Conservation (phyloP, 2,888 invertebrate species). For the Argyresthia albistria region DNA sequence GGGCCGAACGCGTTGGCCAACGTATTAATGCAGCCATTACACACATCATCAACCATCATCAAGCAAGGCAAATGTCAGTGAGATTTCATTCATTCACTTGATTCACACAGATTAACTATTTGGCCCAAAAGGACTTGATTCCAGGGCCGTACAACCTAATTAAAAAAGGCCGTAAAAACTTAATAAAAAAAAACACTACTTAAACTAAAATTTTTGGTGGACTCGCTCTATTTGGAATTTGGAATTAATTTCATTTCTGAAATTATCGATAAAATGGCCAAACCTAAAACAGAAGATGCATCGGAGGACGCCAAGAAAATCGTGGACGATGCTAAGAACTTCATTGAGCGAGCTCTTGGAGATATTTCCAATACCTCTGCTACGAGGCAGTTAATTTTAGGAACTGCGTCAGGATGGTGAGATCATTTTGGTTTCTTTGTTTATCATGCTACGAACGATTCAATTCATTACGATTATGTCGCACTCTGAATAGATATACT, state of each 20-base stretch:
- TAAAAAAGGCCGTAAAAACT: too few relatives aligned
- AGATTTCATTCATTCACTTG: too few relatives aligned
- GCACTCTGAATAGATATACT: too few relatives aligned
- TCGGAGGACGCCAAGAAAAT: slow-evolving; percentile 73
- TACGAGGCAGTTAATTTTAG: slow-evolving; percentile 88
- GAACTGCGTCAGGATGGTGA: slow-evolving; percentile 91
- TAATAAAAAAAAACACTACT: too few relatives aligned
- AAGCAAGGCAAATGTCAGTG: too few relatives aligned
- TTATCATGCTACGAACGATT: neutral
- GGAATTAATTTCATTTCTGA: neutral
- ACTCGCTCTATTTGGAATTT: neutral
- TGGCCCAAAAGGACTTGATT: too few relatives aligned
- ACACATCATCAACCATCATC: too few relatives aligned
- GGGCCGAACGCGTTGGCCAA: too few relatives aligned
- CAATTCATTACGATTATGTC: neutral
- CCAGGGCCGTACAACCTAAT: too few relatives aligned
- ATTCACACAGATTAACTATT: too few relatives aligned
- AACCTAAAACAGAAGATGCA: slow-evolving; percentile 54
- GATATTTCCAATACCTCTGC: slow-evolving; percentile 90
- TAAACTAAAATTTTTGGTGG: neutral
- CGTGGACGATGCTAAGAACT: slow-evolving; percentile 77
- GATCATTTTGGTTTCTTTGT: slow-evolving; percentile 10
- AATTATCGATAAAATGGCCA: slow-evolving; percentile 33
- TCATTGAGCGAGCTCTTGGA: slow-evolving; percentile 81
- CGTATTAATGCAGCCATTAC: too few relatives aligned